These are phyloP conservation scores for Clepsis dumicolana DNA, from an alignment of 2,888 invertebrate species.

Conservation along the genomic window DNA sequence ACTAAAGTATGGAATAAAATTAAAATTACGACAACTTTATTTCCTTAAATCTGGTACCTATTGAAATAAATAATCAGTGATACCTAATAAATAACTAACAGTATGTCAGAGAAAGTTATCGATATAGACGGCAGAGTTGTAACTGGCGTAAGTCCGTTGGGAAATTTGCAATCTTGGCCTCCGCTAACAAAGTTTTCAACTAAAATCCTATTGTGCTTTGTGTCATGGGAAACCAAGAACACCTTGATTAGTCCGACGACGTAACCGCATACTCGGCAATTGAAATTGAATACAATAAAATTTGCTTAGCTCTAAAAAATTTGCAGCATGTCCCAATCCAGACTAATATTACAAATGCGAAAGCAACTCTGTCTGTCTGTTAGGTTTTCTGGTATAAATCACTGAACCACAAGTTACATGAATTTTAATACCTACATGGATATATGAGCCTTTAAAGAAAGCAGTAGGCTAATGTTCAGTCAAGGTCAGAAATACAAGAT, in stretches of 20 bases:
- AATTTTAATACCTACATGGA: no score
- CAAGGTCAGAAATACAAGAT: no score
- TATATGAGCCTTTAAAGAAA: no score
- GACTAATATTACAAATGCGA: no score
- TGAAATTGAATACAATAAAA: conserved; percentile 1
- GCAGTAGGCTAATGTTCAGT: no score
- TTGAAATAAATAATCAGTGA: conserved; percentile 47
- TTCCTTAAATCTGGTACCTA: neutral
- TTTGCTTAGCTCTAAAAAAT: neutral
- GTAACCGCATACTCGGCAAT: neutral
- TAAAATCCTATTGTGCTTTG: conserved; percentile 82
- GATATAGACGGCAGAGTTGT: conserved; percentile 80
- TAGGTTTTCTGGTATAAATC: no score
- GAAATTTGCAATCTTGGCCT: conserved; percentile 84
- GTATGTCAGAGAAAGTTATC: conserved; percentile 76
- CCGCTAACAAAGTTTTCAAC: conserved; percentile 84
- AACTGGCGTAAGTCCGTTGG: conserved; percentile 79
- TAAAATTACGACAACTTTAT: no score
- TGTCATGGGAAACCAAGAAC: conserved; percentile 68
- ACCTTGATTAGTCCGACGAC: conserved; percentile 70
- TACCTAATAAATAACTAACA: conserved; percentile 70
- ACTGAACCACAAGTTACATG: no score
- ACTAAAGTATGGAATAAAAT: no score
- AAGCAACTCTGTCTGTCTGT: no score
- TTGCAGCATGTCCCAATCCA: no score